A percentile compares a stretch with the other conserved stretches of the same genome.
These are phyloP conservation scores for Mythimna lalbum DNA, from an alignment of 2,888 invertebrate species.

Conservation along the genomic window DNA sequence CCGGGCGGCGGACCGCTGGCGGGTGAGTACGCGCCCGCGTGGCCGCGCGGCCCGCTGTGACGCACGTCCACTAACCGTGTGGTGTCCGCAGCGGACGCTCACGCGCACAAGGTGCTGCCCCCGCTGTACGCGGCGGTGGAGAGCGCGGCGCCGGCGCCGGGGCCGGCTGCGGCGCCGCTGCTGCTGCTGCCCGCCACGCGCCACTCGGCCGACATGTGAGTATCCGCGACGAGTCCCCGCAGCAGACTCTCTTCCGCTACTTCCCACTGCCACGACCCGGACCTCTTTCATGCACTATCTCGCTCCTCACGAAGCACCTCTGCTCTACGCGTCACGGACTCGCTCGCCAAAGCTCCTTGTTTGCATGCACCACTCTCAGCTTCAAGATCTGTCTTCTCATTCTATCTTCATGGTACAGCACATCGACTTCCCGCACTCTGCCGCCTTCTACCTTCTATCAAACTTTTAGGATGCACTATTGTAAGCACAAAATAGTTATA, in stretches of 20 bases:
- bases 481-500: neutral
- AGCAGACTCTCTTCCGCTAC: neutral
- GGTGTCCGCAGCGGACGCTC: slow-evolving; percentile 84
- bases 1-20: slow-evolving; percentile 76
- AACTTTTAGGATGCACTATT: slow-evolving; percentile 10
- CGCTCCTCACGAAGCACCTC: neutral
- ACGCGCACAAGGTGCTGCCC: slow-evolving; percentile 86
- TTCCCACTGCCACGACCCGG: neutral
- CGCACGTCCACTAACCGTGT: slow-evolving; percentile 67
- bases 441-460: slow-evolving; percentile 13
- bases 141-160: slow-evolving; percentile 69
- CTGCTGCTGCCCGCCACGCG: slow-evolving; percentile 78
- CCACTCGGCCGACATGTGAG: slow-evolving; percentile 80
- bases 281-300: neutral
- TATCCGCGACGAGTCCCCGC: slow-evolving; percentile 58
- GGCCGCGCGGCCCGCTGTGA: slow-evolving; percentile 49
- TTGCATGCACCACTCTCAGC: slow-evolving; percentile 48
- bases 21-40: slow-evolving; percentile 76
- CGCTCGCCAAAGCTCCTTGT: slow-evolving; percentile 1
- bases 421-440: slow-evolving; percentile 62
- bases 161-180: slow-evolving; percentile 65
- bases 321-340: neutral
- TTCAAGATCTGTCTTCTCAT: slow-evolving; percentile 23
- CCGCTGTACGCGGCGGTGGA: slow-evolving; percentile 88
- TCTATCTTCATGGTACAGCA: slow-evolving; percentile 56